phyloP scores from a whole-genome alignment of 2,797 vertebrate species.

The Scyliorhinus canicula region DNA sequence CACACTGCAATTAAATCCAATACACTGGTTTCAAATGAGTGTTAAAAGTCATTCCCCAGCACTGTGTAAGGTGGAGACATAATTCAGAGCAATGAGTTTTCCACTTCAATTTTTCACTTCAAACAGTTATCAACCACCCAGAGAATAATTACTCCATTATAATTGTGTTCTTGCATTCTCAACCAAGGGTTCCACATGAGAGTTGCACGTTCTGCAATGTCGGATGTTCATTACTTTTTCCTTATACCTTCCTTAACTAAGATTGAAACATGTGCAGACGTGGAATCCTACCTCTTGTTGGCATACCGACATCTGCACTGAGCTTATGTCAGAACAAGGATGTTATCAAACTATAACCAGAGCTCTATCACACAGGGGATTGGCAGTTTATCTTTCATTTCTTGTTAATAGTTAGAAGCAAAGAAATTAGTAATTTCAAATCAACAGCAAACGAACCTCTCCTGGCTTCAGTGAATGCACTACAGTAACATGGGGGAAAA shows the following conservation, averaged over 20 bases:
- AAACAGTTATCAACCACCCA: neutral
- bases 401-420: neutral
- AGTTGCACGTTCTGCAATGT: neutral
- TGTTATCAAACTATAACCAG: neutral
- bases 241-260: neutral
- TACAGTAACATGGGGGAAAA: neutral
- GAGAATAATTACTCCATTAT: neutral
- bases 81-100: neutral
- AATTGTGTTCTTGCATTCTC: neutral
- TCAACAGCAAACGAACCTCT: too few species aligned
- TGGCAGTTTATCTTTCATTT: neutral
- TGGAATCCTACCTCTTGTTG: neutral
- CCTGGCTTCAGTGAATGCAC: neutral
- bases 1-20: neutral
- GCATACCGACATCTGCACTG: neutral
- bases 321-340: neutral
- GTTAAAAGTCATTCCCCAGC: neutral
- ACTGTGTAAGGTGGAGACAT: neutral
- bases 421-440: neutral
- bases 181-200: neutral
- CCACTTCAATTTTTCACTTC: neutral
- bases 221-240: neutral
- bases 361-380: neutral
- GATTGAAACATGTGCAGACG: neutral
- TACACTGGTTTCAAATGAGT: neutral